Conservation (phyloP, 2,113 vertebrate species). For the Hiodon tergisus region DNA sequence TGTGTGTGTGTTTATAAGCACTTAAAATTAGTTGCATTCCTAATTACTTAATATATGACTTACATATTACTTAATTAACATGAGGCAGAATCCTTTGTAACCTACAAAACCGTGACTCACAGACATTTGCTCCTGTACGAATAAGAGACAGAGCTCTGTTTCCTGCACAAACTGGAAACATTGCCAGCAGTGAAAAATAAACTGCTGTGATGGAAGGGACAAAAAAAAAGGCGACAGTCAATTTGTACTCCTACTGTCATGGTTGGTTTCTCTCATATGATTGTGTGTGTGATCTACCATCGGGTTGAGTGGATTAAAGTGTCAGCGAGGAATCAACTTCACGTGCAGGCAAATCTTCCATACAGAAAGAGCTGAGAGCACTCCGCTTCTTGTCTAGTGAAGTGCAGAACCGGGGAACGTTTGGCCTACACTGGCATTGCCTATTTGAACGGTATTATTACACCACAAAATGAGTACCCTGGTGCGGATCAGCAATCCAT, state of each 20-base stretch:
- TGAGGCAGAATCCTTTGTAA: background rate
- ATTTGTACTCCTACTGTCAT: slow-evolving; percentile 2
- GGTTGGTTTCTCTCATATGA: background rate
- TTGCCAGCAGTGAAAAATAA: slow-evolving; percentile 14
- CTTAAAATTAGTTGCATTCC: background rate
- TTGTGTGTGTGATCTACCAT: background rate
- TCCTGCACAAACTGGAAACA: background rate
- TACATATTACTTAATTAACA: too few species aligned
- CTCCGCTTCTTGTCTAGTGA: background rate
- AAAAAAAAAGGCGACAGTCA: background rate
- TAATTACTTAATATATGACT: too few species aligned
- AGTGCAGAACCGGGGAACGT: background rate
- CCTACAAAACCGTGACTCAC: background rate
- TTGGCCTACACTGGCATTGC: too few species aligned
- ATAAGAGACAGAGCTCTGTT: background rate
- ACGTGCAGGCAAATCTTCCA: background rate
- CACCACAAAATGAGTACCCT: too few species aligned
- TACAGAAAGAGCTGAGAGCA: background rate
- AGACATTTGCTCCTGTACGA: background rate
- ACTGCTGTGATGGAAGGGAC: background rate
- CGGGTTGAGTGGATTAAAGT: slow-evolving; percentile 12
- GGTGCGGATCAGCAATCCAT: too few species aligned
- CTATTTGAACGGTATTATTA: too few species aligned
- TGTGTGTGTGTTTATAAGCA: background rate
- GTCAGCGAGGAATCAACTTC: slow-evolving; percentile 16